Base-by-base conservation (phyloP, 1,140 invertebrate species). In the Hycleus phaleratus region DNA sequence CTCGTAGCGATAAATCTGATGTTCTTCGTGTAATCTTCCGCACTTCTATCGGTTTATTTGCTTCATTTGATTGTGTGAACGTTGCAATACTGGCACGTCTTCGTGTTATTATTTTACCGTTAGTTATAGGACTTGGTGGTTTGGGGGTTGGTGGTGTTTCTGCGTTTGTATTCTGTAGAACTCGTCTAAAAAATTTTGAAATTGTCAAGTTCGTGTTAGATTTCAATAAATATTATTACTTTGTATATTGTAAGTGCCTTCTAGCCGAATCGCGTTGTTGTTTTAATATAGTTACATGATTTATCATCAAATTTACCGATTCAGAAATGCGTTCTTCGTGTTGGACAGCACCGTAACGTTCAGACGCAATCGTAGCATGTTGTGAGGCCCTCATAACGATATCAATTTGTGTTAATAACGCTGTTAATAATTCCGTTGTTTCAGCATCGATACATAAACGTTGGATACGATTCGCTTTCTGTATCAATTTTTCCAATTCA, bases 281-380 rank as follows among this genome's bases (percentile, higher is more conserved):
- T 59, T 72, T 73, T 24, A 74, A 52, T 3, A 61, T 46, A 44
- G 69, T 64, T 18, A 74, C 69, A 46, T 74, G 67, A 43, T 57
- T 70, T 4, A 74, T 65, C 71, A 74, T 74, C 49, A 73, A 56
- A 25, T 67, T 58, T 0, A 69, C 70, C 0, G 70, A 64, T 46
- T 73, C 67, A 2, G 69, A 58, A 24, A 74, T 52, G 26, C 70
- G 46, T 24, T 68, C 61, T 58, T 74, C 73, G n/a, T 73, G 69
- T 48, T 74, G 71, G 5, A 74, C 71, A 7, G 71, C 70, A 11
- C 73, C 73, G 56, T 64, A 74, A 25, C 69, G 42, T 63, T 74
- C 71, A 0, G 71, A 66, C 4, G 72, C 62, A 42, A 67, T 69
- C 1, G 66, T 54, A 2, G 68, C 68, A 26, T 67, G 60, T 2